Evolutionary conservation across 92 coral and sea anemone species (phyloP).

Genomic region (Porites evermanni): DNA sequence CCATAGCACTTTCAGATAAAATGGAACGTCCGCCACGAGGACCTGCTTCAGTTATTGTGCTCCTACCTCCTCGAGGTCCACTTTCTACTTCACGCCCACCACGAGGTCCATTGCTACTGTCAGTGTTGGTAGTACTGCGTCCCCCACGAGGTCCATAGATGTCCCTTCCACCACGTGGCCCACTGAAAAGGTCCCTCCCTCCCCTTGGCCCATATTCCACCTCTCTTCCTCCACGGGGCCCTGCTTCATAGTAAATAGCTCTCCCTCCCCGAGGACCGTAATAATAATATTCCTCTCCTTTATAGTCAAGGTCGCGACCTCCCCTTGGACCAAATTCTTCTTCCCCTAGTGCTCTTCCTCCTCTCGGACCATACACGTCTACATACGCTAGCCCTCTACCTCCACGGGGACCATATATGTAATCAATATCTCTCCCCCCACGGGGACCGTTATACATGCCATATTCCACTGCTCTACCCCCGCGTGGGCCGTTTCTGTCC

Average conservation of each 20-base stretch:
- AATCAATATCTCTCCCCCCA: slow-evolving; percentile 61
- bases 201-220: slow-evolving; percentile 57
- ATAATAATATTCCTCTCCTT: slow-evolving; percentile 28
- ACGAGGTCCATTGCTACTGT: slow-evolving; percentile 34
- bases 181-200: slow-evolving; percentile 50
- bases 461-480: slow-evolving; percentile 29
- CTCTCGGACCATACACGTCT: slow-evolving; percentile 53
- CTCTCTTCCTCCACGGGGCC: slow-evolving; percentile 77
- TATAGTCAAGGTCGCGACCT: slow-evolving; percentile 59
- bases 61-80: slow-evolving; percentile 62
- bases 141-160: slow-evolving; percentile 66
- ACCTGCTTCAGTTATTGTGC: slow-evolving; percentile 29
- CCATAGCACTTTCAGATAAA: slow-evolving; percentile 42
- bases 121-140: slow-evolving; percentile 15
- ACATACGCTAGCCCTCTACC: slow-evolving; percentile 43
- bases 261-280: slow-evolving; percentile 78
- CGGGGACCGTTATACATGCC: slow-evolving; percentile 50
- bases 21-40: slow-evolving; percentile 70
- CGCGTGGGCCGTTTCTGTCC: slow-evolving; percentile 48
- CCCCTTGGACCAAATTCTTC: slow-evolving; percentile 69
- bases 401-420: slow-evolving; percentile 56
- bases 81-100: slow-evolving; percentile 52
- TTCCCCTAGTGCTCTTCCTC: slow-evolving; percentile 51
- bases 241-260: slow-evolving; percentile 42
- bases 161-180: slow-evolving; percentile 66